Base-by-base conservation (phyloP, 2,797 vertebrate genomes). In the Cephalopachus bancanus region DNA sequence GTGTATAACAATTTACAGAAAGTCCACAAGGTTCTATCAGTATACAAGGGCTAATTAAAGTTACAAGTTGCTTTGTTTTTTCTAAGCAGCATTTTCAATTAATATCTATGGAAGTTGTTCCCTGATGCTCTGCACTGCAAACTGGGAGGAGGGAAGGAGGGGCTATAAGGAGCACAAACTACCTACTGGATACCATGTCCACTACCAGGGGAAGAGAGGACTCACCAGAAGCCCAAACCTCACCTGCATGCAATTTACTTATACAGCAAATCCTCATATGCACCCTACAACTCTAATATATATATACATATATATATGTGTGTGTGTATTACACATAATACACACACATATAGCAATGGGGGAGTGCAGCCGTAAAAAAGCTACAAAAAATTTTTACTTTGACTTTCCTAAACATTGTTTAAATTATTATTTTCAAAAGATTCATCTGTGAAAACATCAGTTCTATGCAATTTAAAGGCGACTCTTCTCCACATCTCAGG, bases 381-480 rank as follows among this genome's bases (percentile, higher is more conserved):
- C 7, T 64, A 74, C 2, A 57, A 3, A 87, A 57, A 92, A 84
- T 16, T 80, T 55, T 6, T 22, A 86, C 0, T 57, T 89, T 93
- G 10, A 49, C 24, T 93, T 67, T 7, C 57, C 44, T 83, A 65
- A 94, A 84, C 71, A 74, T 85, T 26, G 4, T 90, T 94, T 91
- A 89, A 91, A 85, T 81, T 78, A 83, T 78, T 87, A 75, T 89
- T 87, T 88, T 84, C 30, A 81, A 94, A 91, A 85, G 15, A 5
- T 81, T 74, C 7, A 81, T 84, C 6, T 30, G 24, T 83, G 19
- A 84, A 89, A 81, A 96, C 89, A 53, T 79, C 24, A 93, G 9
- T 53, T 76, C 7, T 84, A 72, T 53, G 19, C 6, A 75, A 62
- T 60, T 86, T 92, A 22, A 69, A 89, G 69, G 30, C n/a, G 20